Conservation (phyloP, 2,888 invertebrate genomes). For the Amblyjoppa fuscipennis region DNA sequence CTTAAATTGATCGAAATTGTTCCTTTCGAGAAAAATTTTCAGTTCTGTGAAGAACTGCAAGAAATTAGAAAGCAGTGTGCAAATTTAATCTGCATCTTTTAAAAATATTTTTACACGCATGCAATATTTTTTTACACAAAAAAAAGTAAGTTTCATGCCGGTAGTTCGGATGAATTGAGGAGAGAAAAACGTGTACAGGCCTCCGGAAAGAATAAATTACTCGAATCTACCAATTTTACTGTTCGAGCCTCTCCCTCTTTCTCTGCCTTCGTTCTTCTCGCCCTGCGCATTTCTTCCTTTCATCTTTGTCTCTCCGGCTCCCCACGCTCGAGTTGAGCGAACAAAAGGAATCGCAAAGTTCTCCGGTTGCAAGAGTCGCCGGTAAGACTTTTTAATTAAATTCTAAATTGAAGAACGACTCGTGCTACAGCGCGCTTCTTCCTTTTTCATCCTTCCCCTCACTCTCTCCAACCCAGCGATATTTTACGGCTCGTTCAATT, state of each 20-base stretch:
- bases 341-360: constrained; percentile 65
- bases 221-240: constrained; percentile 37
- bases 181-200: background rate
- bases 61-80: too few species aligned
- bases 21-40: too few species aligned
- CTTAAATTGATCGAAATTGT: too few species aligned
- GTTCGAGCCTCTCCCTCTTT: background rate
- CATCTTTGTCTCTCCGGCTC: constrained; percentile 35
- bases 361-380: constrained; percentile 41
- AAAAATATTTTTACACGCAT: too few species aligned
- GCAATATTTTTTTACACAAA: too few species aligned
- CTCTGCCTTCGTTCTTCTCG: background rate
- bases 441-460: constrained; percentile 21
- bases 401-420: constrained; percentile 70
- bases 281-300: background rate
- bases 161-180: background rate
- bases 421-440: constrained; percentile 3
- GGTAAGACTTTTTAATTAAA: constrained; percentile 70
- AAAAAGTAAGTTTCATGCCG: background rate
- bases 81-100: too few species aligned
- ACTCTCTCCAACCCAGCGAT: constrained; percentile 32
- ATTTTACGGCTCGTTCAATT: constrained; percentile 68
- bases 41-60: too few species aligned
- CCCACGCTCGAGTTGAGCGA: constrained; percentile 41
- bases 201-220: constrained; percentile 60